phyloP scores from a whole-genome alignment of 2,797 vertebrate genomes.

The Brotula barbata region DNA sequence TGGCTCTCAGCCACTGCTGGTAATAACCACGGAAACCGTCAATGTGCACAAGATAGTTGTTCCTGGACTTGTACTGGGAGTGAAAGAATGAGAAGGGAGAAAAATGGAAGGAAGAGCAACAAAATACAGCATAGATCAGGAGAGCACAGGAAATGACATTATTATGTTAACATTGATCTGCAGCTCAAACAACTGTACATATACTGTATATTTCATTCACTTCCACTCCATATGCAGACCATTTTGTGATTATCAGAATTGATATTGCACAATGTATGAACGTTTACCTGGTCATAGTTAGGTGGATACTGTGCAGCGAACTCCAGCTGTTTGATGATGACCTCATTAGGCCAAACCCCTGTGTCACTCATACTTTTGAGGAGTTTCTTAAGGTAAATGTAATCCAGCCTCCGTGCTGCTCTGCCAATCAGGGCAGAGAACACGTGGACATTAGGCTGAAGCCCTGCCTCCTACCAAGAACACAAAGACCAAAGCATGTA shows the following conservation, averaged over 20 bases:
- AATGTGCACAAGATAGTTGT: conserved; percentile 90
- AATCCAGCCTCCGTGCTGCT: conserved; percentile 85
- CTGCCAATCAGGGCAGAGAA: conserved; percentile 89
- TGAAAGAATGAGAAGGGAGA: conserved; percentile 8
- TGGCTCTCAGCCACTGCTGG: conserved; percentile 86
- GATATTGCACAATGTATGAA: neutral
- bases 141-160: too few species aligned
- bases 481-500: neutral
- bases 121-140: too few species aligned
- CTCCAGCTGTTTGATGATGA: conserved; percentile 91
- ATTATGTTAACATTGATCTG: too few species aligned
- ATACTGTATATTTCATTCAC: too few species aligned
- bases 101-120: neutral
- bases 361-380: conserved; percentile 84
- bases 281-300: conserved; percentile 85
- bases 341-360: conserved; percentile 86
- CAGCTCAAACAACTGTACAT: too few species aligned
- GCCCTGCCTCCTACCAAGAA: conserved; percentile 77
- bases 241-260: neutral
- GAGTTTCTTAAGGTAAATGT: conserved; percentile 85
- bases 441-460: conserved; percentile 85
- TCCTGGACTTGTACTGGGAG: conserved; percentile 86
- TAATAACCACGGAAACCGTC: conserved; percentile 96
- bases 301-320: conserved; percentile 91
- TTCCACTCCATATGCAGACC: neutral